These are phyloP conservation scores for Lithodes maja DNA, from an alignment of 2,888 invertebrate genomes.

Conservation along the genomic window DNA sequence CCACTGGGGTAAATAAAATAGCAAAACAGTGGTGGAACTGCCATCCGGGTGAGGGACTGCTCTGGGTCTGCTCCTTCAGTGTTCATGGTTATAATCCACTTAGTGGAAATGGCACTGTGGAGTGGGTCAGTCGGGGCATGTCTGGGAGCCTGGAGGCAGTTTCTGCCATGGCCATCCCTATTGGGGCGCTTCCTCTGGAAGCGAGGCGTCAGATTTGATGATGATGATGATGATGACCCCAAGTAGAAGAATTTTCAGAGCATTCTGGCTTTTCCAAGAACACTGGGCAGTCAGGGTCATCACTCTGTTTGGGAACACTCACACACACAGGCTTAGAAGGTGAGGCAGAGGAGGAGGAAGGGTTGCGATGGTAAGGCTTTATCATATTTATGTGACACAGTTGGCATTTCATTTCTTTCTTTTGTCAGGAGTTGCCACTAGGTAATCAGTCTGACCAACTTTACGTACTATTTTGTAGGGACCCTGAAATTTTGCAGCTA, in stretches of 20 bases:
- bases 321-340: background rate
- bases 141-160: too few species aligned
- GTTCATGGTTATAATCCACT: too few species aligned
- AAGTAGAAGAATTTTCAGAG: background rate
- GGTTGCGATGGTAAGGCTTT: background rate
- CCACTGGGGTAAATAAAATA: too few species aligned
- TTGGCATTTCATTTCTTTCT: background rate
- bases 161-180: too few species aligned
- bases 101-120: too few species aligned
- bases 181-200: too few species aligned
- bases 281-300: background rate
- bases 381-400: background rate
- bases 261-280: background rate
- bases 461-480: background rate
- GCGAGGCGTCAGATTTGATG: too few species aligned
- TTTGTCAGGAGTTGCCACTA: background rate
- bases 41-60: too few species aligned
- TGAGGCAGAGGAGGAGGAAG: background rate
- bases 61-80: too few species aligned
- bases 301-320: background rate
- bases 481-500: slow-evolving; percentile 4
- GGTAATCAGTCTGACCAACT: background rate
- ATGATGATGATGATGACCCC: too few species aligned
- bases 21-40: too few species aligned
- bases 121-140: too few species aligned